Evolutionary conservation across 2,888 invertebrate species (phyloP).

Genomic region (Gastracanthus pulcherrimus): DNA sequence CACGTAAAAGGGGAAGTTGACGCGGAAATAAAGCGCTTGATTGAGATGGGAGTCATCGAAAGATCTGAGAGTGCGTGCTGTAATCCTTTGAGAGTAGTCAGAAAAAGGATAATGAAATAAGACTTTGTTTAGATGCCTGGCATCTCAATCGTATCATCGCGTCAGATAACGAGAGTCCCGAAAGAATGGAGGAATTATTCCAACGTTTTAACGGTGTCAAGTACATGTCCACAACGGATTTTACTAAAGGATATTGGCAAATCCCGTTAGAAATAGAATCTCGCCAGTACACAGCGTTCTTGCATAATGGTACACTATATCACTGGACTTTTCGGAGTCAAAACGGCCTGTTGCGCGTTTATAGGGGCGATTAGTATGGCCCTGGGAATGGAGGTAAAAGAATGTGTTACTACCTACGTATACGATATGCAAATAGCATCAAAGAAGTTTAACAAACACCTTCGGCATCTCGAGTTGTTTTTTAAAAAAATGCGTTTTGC

Average conservation of each 20-base stretch:
- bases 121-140: slow-evolving; percentile 68
- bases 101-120: slow-evolving; percentile 65
- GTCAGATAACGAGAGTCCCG: slow-evolving; percentile 62
- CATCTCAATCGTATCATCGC: slow-evolving; percentile 63
- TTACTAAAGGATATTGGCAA: slow-evolving; percentile 63
- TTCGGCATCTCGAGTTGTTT: too few species aligned
- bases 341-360: slow-evolving; percentile 38
- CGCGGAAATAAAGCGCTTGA: slow-evolving; percentile 61
- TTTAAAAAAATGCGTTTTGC: too few species aligned
- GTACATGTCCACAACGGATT: slow-evolving; percentile 58
- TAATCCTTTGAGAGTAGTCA: slow-evolving; percentile 65
- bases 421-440: slow-evolving; percentile 67
- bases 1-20: slow-evolving; percentile 60
- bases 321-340: slow-evolving; percentile 64
- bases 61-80: slow-evolving; percentile 62
- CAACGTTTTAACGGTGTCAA: slow-evolving; percentile 57
- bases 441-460: too few species aligned
- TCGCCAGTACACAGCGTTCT: slow-evolving; percentile 57
- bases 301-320: slow-evolving; percentile 61
- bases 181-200: slow-evolving; percentile 54
- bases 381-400: slow-evolving; percentile 62
- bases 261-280: slow-evolving; percentile 54
- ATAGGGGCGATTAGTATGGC: slow-evolving; percentile 51
- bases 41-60: slow-evolving; percentile 63
- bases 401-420: slow-evolving; percentile 62